These are phyloP conservation scores for Scolopax mira DNA, from an alignment of 2,113 vertebrate species.

Conservation along the genomic window DNA sequence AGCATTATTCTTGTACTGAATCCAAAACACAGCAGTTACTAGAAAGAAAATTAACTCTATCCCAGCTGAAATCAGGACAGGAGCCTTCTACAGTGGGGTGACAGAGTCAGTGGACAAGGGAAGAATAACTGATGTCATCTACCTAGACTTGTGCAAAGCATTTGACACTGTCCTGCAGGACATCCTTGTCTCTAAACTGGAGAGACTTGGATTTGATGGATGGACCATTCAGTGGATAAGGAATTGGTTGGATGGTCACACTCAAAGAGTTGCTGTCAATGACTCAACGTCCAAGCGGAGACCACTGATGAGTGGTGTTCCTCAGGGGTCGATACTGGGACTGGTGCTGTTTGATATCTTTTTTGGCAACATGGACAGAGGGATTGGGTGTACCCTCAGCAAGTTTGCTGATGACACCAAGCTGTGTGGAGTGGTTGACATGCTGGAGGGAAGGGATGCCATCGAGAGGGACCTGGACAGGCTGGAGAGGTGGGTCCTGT, in stretches of 20 bases:
- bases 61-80: background rate
- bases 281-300: background rate
- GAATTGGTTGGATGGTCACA: background rate
- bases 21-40: background rate
- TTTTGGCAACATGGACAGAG: background rate
- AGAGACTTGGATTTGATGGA: background rate
- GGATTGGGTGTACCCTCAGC: background rate
- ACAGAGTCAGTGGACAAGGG: background rate
- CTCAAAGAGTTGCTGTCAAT: background rate
- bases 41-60: background rate
- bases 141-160: background rate
- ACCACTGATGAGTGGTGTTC: background rate
- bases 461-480: background rate
- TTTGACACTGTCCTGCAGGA: background rate
- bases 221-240: background rate
- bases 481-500: background rate
- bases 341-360: background rate
- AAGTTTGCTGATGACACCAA: background rate
- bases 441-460: background rate
- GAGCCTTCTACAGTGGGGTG: background rate
- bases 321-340: background rate
- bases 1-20: background rate
- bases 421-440: background rate
- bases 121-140: background rate
- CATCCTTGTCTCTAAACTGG: background rate